Conservation (phyloP, 2,113 vertebrate species). For the Patagioenas fasciata region DNA sequence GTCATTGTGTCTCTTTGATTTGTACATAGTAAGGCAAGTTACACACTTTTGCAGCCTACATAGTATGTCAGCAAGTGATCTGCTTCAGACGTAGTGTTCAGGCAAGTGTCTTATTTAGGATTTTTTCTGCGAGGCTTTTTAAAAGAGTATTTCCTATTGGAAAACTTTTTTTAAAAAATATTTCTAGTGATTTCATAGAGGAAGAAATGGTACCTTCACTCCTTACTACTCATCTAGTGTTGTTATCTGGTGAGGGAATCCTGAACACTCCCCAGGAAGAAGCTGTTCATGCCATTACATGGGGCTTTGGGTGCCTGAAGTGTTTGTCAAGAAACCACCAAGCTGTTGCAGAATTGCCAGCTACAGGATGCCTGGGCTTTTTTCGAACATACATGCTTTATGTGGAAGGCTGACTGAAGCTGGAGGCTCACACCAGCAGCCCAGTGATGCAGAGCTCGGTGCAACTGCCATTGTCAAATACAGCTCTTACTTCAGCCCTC, state of each 20-base stretch:
- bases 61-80: background rate
- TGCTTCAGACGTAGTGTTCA: background rate
- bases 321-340: background rate
- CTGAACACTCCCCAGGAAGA: background rate
- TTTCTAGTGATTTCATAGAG: background rate
- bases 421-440: background rate
- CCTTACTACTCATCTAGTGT: background rate
- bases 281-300: background rate
- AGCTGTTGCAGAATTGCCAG: background rate
- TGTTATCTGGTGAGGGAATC: background rate
- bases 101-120: background rate
- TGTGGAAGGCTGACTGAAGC: background rate
- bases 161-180: background rate
- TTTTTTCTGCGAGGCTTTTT: background rate
- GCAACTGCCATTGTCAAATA: rapidly evolving
- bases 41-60: background rate
- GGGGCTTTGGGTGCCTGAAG: background rate
- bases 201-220: background rate
- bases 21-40: background rate
- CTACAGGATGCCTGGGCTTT: background rate
- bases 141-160: background rate
- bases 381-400: background rate
- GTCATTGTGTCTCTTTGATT: background rate
- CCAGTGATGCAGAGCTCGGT: rapidly evolving
- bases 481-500: rapidly evolving